phyloP scores from a whole-genome alignment of 2,113 vertebrate species.

The Pteronura brasiliensis region DNA sequence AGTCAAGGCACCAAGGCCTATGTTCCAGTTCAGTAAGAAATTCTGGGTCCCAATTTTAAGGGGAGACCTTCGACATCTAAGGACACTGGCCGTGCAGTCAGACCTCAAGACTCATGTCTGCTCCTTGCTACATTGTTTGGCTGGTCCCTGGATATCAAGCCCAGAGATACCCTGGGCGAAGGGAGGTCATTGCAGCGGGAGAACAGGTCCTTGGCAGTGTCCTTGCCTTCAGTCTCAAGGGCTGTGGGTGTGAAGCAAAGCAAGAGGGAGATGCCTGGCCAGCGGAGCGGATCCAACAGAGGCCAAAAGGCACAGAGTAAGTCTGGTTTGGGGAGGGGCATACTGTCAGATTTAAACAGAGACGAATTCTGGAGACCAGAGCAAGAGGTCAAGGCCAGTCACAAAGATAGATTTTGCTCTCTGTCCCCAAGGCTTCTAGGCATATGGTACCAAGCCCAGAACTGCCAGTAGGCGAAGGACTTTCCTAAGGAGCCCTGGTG shows the following conservation, averaged over 20 bases:
- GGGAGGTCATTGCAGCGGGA: background rate
- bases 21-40: background rate
- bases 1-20: background rate
- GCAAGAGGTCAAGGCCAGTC: background rate
- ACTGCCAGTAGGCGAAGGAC: background rate
- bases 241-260: background rate
- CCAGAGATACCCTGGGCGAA: background rate
- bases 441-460: background rate
- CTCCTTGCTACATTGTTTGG: fast-evolving
- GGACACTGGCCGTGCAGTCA: background rate
- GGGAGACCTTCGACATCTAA: background rate
- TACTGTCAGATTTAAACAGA: background rate
- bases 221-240: background rate
- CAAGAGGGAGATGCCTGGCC: too few species aligned
- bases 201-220: too few species aligned
- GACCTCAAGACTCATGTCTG: background rate
- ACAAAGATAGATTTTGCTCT: background rate
- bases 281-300: background rate
- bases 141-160: background rate
- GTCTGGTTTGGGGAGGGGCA: background rate
- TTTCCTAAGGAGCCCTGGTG: background rate
- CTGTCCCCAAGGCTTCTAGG: background rate
- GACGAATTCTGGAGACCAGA: background rate
- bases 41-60: background rate
- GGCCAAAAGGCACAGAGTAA: background rate